These are phyloP conservation scores for Protobothrops mucrosquamatus DNA, from an alignment of 2,113 vertebrate species.

Conservation along the genomic window DNA sequence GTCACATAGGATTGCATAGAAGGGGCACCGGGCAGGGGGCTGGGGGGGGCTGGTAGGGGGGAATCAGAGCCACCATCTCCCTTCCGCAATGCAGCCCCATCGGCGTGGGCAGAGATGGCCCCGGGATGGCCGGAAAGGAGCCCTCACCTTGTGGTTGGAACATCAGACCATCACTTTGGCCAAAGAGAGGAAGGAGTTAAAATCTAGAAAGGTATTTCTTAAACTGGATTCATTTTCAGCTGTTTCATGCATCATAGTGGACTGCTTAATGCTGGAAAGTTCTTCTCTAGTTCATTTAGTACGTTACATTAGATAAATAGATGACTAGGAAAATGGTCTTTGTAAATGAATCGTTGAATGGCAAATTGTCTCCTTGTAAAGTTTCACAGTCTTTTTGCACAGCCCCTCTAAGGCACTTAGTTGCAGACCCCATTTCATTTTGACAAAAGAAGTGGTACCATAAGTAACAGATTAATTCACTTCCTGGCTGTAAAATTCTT, in stretches of 20 bases:
- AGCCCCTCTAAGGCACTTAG: neutral
- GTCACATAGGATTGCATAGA: too few species aligned
- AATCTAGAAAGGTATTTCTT: neutral
- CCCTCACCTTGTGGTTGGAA: neutral
- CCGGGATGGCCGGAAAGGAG: too few species aligned
- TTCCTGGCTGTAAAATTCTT: neutral
- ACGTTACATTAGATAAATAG: neutral
- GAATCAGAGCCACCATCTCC: too few species aligned
- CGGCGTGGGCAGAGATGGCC: too few species aligned
- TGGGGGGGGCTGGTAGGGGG: too few species aligned
- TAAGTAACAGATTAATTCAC: slow-evolving; percentile 38
- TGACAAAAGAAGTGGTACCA: neutral
- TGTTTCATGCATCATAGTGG: neutral
- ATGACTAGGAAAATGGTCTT: neutral
- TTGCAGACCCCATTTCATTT: neutral
- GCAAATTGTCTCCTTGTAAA: neutral
- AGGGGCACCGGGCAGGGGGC: too few species aligned
- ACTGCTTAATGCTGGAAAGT: neutral
- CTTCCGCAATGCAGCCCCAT: too few species aligned
- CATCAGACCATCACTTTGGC: neutral
- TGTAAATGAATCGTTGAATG: neutral
- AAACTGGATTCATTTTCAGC: neutral
- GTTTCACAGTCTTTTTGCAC: neutral
- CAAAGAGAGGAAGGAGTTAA: neutral
- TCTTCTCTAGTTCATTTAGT: neutral